Evolutionary conservation across 2,888 invertebrate genomes (phyloP), one percentile per base, ranked within the genome.

Genomic region (Laothoe populi): DNA sequence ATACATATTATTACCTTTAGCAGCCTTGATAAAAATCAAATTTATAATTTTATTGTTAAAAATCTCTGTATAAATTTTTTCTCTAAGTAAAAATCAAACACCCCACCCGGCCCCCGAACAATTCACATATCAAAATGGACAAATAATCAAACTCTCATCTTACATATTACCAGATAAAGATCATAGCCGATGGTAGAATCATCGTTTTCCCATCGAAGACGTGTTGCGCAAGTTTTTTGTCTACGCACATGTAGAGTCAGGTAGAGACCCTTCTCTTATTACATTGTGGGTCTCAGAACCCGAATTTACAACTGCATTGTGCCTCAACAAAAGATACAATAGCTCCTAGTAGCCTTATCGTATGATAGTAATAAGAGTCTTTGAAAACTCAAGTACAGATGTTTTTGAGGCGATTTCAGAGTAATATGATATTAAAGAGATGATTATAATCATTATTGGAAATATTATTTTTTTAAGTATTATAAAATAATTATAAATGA

Each of bases 241-340:
- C 79, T 79, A 73, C 74, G 84, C 92, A 92, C 87, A 92, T 92
- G 92, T 90, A 86, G 87, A 86, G 87, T 85, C 92, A 92, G 92
- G 92, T 92, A 90, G 49, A 31, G 53, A 19, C 53, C 53, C 53
- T 26, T 59, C 45, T 59, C 59, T 16, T 19, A 44, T 59, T 59
- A 58, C 86, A 87, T 89, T 88, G 31, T 87, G 84, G 87, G 90
- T 89, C 90, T 90, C 88, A 91, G 90, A 90, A 86, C 90, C 90
- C 88, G 90, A 91, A 91, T 90, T 92, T 90, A 92, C 92, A 92
- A 92, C 90, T 90, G 87, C 86, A 90, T 92, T 92, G 92, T 92
- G 68, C 70, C 70, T 65, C 69, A 85, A 91, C 89, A 91, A 92
- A 84, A 82, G 88, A 71, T 79, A 90, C 88, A 92, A 91, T 87